Evolutionary conservation across 2,797 vertebrate genomes (phyloP).

Genomic region (Alca torda): DNA sequence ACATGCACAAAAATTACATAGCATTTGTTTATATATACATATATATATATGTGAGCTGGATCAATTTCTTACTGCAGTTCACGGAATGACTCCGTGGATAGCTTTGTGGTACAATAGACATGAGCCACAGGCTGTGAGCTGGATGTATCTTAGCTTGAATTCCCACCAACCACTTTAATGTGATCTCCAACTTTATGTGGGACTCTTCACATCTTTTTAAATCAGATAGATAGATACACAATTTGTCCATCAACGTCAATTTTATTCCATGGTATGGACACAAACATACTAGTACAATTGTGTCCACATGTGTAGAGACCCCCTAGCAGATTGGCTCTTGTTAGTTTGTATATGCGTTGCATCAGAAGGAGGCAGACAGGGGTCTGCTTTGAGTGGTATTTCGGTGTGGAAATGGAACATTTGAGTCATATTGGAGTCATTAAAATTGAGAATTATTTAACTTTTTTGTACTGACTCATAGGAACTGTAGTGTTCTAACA

Average conservation of each 20-base stretch:
- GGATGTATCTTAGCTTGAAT: neutral
- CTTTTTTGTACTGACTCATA: neutral
- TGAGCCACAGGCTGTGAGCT: neutral
- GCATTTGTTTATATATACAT: neutral
- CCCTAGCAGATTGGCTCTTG: neutral
- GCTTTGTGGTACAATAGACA: neutral
- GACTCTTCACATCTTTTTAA: neutral
- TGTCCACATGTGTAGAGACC: neutral
- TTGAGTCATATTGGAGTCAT: neutral
- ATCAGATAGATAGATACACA: accelerated
- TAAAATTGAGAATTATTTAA: neutral
- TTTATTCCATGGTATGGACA: neutral
- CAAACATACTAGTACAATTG: neutral
- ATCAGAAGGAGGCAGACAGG: neutral
- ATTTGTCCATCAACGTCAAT: neutral
- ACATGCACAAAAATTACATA: neutral
- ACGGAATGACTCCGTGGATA: neutral
- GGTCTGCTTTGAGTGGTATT: neutral
- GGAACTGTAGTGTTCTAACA: neutral
- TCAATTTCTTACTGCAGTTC: neutral
- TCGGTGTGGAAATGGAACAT: neutral
- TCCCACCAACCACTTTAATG: neutral
- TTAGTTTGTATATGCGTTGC: neutral
- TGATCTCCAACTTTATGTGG: neutral
- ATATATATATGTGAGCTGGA: neutral